Conservation (phyloP, 2,797 vertebrate genomes). For the Morus bassanus region DNA sequence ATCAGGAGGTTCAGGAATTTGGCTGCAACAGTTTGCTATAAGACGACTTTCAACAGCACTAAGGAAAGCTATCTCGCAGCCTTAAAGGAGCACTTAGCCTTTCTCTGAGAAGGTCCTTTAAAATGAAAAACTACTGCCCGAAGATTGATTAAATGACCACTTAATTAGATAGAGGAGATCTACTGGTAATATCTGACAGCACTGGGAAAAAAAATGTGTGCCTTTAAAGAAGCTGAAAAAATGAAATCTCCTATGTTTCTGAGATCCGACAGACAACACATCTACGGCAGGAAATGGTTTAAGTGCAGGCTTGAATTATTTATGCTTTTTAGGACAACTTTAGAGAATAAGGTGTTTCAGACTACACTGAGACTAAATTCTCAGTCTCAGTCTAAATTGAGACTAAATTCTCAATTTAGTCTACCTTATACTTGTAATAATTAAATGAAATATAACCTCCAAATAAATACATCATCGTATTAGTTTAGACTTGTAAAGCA, state of each 20-base stretch:
- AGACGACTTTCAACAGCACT: neutral
- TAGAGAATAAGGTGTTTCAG: neutral
- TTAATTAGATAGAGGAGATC: slow-evolving; percentile 12
- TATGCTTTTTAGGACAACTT: neutral
- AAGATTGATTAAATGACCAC: slow-evolving; percentile 31
- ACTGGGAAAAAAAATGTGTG: neutral
- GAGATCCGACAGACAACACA: neutral
- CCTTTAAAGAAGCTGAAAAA: neutral
- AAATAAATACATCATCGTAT: neutral
- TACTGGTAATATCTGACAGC: neutral
- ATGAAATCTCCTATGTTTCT: neutral
- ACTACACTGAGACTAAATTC: neutral
- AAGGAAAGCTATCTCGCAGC: neutral
- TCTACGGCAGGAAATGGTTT: neutral
- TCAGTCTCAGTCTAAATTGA: no score
- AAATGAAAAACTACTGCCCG: neutral
- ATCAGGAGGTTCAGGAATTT: neutral
- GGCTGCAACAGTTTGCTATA: neutral
- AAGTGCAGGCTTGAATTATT: neutral
- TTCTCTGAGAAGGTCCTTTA: neutral
- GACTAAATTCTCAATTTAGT: neutral
- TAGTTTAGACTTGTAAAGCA: neutral
- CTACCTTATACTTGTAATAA: neutral
- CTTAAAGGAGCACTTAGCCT: neutral
- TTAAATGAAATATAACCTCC: neutral